Base-by-base conservation (phyloP, 2,113 vertebrate species). In the Anarhynchus alexandrinus region DNA sequence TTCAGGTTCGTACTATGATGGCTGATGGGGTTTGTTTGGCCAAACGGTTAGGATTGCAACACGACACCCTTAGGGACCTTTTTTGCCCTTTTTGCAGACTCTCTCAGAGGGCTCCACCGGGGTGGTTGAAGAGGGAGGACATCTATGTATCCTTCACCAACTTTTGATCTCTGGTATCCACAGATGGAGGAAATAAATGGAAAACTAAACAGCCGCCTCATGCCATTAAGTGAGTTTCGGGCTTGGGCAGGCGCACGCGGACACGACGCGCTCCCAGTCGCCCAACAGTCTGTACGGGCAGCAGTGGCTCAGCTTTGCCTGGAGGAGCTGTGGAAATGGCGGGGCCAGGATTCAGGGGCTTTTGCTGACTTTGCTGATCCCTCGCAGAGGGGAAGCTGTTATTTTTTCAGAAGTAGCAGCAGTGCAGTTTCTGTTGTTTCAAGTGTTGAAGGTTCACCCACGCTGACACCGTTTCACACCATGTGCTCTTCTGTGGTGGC, bases 1-100 rank as follows among this genome's bases (percentile, higher is more conserved):
- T 87, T 76, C 61, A 78, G 59, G 76, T 90, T 67, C 4, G 3
- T 64, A 18, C 70, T 85, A 40, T 23, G 3, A 29, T 18, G 30
- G 58, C 45, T 67, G 70, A 85, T 38, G n/a, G 70, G 15, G n/a
- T 90, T 64, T 81, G 42, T 91, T 95, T 94, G 47, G 38, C 43
- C 45, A 88, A 81, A 45, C 27, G 10, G 38, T 87, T 92, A 65
- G 47, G 52, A 43, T 67, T 85, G 65, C 61, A 71, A 57, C 40
- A 15, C 1, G 1, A 32, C 0, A 3, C 88, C 86, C 79, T 93
- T 1, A 0, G 84, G 79, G 89, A 88, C 25, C 9, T 2, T 42
- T 45, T 32, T 15, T 76, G 73, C 65, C 22, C 32, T 76, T 92
- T 93, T 58, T 92, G 80, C 21, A 76, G 38, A 30, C 32, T 84